These are phyloP conservation scores for Ariolimax columbianus DNA, from an alignment of 2,888 invertebrate species.

Conservation along the genomic window DNA sequence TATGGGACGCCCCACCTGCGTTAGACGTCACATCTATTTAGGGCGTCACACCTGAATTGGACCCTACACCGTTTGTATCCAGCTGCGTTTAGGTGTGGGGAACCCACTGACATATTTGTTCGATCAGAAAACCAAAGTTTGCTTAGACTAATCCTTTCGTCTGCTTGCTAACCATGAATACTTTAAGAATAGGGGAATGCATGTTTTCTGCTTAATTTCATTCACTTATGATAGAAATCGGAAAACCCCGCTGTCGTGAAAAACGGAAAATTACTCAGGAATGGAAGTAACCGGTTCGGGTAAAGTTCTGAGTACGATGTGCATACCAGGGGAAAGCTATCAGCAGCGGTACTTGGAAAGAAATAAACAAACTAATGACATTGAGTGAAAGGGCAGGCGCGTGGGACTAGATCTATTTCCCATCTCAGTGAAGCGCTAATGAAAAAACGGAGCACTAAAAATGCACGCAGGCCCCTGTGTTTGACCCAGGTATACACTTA, in stretches of 20 bases:
- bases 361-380: slow-evolving; percentile 24
- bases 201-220: not conserved
- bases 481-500: not conserved
- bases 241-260: not conserved
- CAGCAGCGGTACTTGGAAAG: not conserved
- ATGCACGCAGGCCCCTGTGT: not conserved
- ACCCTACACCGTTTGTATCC: too few species aligned
- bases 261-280: not conserved
- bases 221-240: not conserved
- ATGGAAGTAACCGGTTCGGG: not conserved
- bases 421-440: slow-evolving; percentile 11
- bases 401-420: slow-evolving; percentile 19
- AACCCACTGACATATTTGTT: not conserved
- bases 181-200: not conserved
- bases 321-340: not conserved
- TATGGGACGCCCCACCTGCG: too few species aligned
- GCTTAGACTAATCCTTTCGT: not conserved
- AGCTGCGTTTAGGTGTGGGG: too few species aligned
- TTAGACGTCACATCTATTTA: too few species aligned
- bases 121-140: not conserved
- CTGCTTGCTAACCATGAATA: not conserved
- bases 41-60: too few species aligned
- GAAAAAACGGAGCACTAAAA: not conserved
- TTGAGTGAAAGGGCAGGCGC: slow-evolving; percentile 29
- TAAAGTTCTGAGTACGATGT: not conserved